Conservation (phyloP, 1,140 invertebrate genomes). For the Drosophila burlai region DNA sequence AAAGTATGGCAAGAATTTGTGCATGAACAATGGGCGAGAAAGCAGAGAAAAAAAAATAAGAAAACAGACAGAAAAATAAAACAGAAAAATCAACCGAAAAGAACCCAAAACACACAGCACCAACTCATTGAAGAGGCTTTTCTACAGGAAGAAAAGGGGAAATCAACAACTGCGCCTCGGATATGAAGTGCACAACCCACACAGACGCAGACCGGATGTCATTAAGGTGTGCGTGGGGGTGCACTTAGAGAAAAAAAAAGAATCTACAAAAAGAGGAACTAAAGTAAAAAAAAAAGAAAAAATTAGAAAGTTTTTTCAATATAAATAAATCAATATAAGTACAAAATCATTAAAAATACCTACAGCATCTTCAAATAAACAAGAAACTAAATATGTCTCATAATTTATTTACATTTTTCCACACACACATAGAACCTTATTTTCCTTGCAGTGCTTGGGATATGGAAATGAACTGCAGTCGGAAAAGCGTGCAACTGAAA, state of each 20-base stretch:
- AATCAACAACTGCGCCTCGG: constrained; percentile 37
- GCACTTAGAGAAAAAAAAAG: constrained; percentile 4
- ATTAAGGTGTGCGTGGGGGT: constrained; percentile 61
- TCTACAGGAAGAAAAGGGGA: constrained; percentile 11
- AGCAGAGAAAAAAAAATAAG: constrained; percentile 5
- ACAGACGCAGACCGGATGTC: constrained; percentile 60
- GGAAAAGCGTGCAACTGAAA: constrained; percentile 57
- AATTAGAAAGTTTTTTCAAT: not conserved
- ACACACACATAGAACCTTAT: not conserved
- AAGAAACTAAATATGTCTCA: too few species aligned
- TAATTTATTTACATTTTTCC: not conserved
- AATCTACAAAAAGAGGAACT: not conserved
- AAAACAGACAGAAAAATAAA: constrained; percentile 38
- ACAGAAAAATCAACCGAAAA: constrained; percentile 24
- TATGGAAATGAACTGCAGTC: constrained; percentile 69
- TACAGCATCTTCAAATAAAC: too few species aligned
- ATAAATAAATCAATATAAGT: too few species aligned
- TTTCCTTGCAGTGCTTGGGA: constrained; percentile 22
- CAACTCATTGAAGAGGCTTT: constrained; percentile 46
- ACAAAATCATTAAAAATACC: not conserved
- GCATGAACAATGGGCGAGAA: constrained; percentile 69
- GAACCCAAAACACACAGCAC: constrained; percentile 44
- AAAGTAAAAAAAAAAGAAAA: not conserved
- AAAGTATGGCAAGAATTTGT: constrained; percentile 65
- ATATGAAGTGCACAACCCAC: constrained; percentile 40